Base-by-base conservation (phyloP, 1,140 invertebrate genomes). In the Melipona quadrifasciata region DNA sequence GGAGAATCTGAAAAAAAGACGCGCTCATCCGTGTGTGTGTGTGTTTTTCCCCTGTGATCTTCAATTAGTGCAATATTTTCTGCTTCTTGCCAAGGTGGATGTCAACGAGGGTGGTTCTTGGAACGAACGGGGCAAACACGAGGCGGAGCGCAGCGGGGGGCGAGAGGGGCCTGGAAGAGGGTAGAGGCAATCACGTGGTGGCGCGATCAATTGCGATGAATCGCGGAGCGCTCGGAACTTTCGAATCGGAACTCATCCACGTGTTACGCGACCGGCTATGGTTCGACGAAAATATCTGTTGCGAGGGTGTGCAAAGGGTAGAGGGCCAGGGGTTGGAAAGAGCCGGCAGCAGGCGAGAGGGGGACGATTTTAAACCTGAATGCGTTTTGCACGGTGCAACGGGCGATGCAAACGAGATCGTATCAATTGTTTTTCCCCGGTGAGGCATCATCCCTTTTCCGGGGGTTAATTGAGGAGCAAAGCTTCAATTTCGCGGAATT, bases 341-440 rank as follows among this genome's bases (percentile, higher is more conserved):
- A 64, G 75, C n/a, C 34, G 70, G 27, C 61, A 61, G 39, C 16
- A 57, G 61, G 16, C 31, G 68, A 64, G 74, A 65, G 70, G 31
- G 73, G 75, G 75, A 82, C 89, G 88, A 90, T 90, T 90, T 90
- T 90, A 90, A 90, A 90, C 74, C 84, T 85, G 86, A 90, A 86
- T 90, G 86, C 89, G 84, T 87, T 89, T 80, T 78, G 77, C 68
- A 47, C 86, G 85, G 81, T 87, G 89, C 86, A 90, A 87, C 85
- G 88, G 74, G 74, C 81, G 79, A 85, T 84, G 89, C 90, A 89
- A 92, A 91, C 84, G 86, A 88, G 88, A 91, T 91, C 88, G 84
- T 86, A 89, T 83, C 90, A 90, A 92, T 92, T 91, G 91, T 92
- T 91, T 91, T 92, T 89, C 80, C 90, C 88, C 88, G 74, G 81